Evolutionary conservation across 1,140 invertebrate genomes (phyloP), one percentile per base, ranked within the genome.

Genomic region (Lutraria rhynchaena): DNA sequence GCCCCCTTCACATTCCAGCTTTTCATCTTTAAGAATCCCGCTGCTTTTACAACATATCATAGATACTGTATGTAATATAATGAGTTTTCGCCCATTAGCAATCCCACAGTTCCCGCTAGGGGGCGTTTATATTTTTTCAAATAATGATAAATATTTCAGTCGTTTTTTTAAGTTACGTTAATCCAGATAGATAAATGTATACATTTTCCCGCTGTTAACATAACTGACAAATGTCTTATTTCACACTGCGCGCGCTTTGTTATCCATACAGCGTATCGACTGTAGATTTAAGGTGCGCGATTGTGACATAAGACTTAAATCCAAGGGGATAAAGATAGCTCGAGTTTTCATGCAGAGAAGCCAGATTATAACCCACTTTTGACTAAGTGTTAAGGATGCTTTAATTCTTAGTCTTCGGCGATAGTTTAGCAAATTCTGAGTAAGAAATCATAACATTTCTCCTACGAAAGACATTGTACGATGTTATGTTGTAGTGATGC

Each of bases 121-220:
- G 65, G 65, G 65, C 44, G 65, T 69, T 63, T 63, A 63, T 41
- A 41, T 63, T 63, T 63, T 63, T 37, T n/a, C 37, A 63, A 63
- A 41, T 41, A 63, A 41, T n/a, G 17, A 22, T 15, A 35, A 63
- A 33, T 63, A 63, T 63, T 63, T 63, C 37, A 41, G 37, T 41
- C 37, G 15, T 41, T 41, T 41, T 41, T 41, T 41, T 41, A 41
- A 41, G 37, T 41, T 41, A 15, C 37, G 37, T 41, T 41, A 41
- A 41, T 41, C 37, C 37, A 41, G 37, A 7, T 41, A 63, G 60
- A 63, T 63, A 63, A 63, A 35, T 41, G 19, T 35, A n/a, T 37
- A 63, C 19, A 17, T 63, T 37, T 35, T 22, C 60, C 24, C 24
- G 60, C 60, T 63, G 60, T 63, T 35, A 44, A 31, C 35, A 22